These are phyloP conservation scores for Crypturellus undulatus DNA, from an alignment of 2,113 vertebrate species.

Conservation along the genomic window DNA sequence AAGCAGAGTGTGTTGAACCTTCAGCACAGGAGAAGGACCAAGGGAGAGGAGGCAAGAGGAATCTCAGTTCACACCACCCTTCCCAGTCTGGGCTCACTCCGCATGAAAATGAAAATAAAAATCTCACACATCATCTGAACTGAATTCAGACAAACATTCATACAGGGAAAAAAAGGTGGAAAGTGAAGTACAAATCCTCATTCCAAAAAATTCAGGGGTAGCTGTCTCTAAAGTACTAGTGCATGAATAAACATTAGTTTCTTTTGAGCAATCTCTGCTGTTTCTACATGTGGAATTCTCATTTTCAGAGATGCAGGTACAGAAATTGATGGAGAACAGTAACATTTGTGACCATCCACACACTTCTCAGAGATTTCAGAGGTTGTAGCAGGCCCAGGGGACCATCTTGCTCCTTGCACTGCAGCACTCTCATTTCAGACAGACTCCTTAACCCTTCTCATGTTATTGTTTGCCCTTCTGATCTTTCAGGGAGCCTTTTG, in stretches of 20 bases:
- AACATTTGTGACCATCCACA: not conserved
- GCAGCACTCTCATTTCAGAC: not conserved
- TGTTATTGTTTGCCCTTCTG: not conserved
- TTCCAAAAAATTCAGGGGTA: fast-evolving
- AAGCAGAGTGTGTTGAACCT: no score
- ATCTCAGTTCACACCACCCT: no score
- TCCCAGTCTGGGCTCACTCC: no score
- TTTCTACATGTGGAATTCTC: not conserved
- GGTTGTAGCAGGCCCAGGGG: not conserved
- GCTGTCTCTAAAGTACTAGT: not conserved
- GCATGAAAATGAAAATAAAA: no score
- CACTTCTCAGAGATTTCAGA: not conserved
- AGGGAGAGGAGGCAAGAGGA: no score
- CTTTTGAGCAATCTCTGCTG: not conserved
- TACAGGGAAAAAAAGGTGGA: no score
- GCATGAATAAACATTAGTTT: not conserved
- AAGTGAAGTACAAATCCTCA: no score
- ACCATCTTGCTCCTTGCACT: no score
- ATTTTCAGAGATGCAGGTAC: fast-evolving
- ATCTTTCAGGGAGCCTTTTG: not conserved
- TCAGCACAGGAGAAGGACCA: no score
- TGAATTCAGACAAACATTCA: no score
- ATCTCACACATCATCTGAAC: no score
- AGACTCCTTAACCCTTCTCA: not conserved
- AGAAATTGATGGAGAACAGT: not conserved